A percentile compares a stretch with the other conserved stretches of the same genome.
Evolutionary conservation across 2,797 vertebrate genomes (phyloP).

Genomic region (Lindbergichthys nudifrons): DNA sequence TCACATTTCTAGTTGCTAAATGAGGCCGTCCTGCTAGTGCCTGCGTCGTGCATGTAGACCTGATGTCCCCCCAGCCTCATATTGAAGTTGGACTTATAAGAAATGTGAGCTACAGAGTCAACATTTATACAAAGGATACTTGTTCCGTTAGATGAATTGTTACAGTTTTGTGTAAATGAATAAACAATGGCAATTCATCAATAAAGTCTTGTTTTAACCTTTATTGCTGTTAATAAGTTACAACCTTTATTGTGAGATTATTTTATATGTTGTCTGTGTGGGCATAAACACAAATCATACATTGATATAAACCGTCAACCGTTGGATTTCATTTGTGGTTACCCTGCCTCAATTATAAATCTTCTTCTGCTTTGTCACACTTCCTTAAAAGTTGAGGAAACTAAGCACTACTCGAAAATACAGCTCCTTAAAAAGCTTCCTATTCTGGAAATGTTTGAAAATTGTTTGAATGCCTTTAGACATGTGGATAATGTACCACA

Average conservation of each 20-base stretch:
- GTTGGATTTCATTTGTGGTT: background rate
- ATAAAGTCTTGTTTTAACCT: constrained; percentile 78
- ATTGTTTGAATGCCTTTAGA: background rate
- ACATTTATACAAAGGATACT: constrained; percentile 55
- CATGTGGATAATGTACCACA: background rate
- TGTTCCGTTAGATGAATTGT: constrained; percentile 51
- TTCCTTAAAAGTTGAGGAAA: background rate
- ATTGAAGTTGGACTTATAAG: constrained; percentile 80
- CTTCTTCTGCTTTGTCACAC: background rate
- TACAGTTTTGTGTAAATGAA: constrained; percentile 67
- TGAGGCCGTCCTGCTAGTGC: constrained; percentile 58
- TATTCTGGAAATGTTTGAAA: too few relatives aligned
- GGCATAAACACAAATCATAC: background rate
- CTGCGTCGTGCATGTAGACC: constrained; percentile 73
- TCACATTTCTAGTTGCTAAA: constrained; percentile 53
- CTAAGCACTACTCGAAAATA: too few relatives aligned
- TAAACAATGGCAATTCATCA: constrained; percentile 63
- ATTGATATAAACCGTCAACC: background rate
- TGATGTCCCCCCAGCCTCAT: constrained; percentile 79
- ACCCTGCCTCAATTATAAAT: background rate
- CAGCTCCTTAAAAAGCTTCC: too few relatives aligned
- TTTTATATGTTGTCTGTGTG: background rate
- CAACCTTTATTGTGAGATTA: background rate
- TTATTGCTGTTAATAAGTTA: constrained; percentile 27
- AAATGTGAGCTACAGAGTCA: constrained; percentile 50